phyloP scores from a whole-genome alignment of 2,888 invertebrate species.

The Panzeria rudis region DNA sequence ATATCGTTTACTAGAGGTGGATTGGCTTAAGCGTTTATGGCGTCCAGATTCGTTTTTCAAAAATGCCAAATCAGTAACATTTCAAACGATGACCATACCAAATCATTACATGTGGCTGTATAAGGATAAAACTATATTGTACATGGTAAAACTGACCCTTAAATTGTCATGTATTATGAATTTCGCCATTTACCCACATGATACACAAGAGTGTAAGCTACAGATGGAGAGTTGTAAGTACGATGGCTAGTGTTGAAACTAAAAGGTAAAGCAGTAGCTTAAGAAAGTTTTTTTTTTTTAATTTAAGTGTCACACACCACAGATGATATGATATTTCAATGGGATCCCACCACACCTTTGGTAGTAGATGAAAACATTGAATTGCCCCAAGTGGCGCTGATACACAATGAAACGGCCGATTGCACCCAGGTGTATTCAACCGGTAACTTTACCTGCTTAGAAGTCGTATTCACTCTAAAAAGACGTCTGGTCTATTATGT shows the following conservation, averaged over 20 bases:
- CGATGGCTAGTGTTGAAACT: too few species aligned
- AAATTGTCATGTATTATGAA: constrained; percentile 97
- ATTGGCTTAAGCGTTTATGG: constrained; percentile 97
- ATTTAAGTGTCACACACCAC: constrained; percentile 92
- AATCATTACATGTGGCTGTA: constrained; percentile 97
- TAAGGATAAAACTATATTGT: constrained; percentile 92
- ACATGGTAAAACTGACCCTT: constrained; percentile 93
- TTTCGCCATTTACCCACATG: constrained; percentile 96
- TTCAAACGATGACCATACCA: constrained; percentile 97
- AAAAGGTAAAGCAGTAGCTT: background rate
- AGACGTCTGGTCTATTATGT: constrained; percentile 95
- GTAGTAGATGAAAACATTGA: constrained; percentile 95
- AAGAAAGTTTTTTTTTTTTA: background rate
- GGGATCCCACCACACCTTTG: constrained; percentile 94
- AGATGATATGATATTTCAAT: constrained; percentile 94
- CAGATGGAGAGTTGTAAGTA: constrained; percentile 97
- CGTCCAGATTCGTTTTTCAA: constrained; percentile 97
- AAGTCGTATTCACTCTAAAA: constrained; percentile 94
- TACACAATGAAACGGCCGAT: constrained; percentile 92
- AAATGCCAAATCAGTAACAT: constrained; percentile 96
- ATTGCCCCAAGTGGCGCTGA: constrained; percentile 93
- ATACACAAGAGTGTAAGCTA: constrained; percentile 96
- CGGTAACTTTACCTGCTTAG: constrained; percentile 95
- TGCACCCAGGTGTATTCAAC: constrained; percentile 89
- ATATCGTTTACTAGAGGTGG: constrained; percentile 93